Percentiles rank a stretch among this genome's conserved stretches.
These are phyloP conservation scores for Bombus consobrinus DNA, from an alignment of 1,140 invertebrate genomes.

Conservation along the genomic window DNA sequence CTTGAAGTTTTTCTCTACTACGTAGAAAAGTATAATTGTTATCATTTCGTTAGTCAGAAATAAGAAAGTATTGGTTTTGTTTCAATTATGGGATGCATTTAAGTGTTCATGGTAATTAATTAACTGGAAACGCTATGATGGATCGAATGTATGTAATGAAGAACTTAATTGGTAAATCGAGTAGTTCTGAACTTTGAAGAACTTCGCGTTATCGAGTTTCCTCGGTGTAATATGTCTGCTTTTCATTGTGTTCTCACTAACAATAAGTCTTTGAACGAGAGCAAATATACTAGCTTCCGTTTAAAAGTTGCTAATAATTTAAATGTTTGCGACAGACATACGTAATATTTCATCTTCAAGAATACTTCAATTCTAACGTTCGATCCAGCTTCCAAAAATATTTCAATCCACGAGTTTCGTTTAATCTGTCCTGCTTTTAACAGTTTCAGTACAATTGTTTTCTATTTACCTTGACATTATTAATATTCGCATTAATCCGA, in stretches of 20 bases:
- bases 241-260: background rate
- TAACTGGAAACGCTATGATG: background rate
- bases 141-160: background rate
- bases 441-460: background rate
- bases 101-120: background rate
- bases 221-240: background rate
- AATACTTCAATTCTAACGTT: background rate
- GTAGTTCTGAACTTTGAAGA: background rate
- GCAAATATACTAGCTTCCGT: background rate
- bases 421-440: background rate
- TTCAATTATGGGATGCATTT: background rate
- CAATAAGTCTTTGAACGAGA: background rate
- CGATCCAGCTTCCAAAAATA: background rate
- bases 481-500: background rate
- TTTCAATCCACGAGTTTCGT: background rate
- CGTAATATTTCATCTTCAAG: background rate
- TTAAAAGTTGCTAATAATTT: background rate
- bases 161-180: background rate
- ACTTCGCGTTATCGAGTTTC: background rate
- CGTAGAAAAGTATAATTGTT: too few relatives aligned
- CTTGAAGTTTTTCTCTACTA: too few relatives aligned
- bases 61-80: background rate
- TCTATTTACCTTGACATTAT: background rate
- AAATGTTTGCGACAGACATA: background rate
- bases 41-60: too few relatives aligned